A percentile compares a stretch with the other conserved stretches of the same genome.
Conservation (phyloP, 92 coral and sea anemone species). For the Montipora capitata region DNA sequence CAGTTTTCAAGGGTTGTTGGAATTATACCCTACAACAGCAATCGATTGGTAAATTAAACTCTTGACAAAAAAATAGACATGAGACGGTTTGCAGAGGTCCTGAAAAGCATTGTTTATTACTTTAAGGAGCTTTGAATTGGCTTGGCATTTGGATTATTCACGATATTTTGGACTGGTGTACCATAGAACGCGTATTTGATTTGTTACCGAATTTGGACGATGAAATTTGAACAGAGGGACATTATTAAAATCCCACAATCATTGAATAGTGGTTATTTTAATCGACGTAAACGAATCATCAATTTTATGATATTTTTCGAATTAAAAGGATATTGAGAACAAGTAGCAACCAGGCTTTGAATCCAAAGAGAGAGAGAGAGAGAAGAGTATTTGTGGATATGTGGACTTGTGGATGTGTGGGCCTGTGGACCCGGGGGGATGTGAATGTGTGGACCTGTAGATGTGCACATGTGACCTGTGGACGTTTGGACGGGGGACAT, state of each 20-base stretch:
- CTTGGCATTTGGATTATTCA: not conserved
- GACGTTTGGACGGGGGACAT: no score
- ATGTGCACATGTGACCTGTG: no score
- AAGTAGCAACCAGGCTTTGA: not conserved
- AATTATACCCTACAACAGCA: not conserved
- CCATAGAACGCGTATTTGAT: not conserved
- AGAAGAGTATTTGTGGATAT: not conserved
- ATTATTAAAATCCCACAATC: not conserved
- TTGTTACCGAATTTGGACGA: not conserved
- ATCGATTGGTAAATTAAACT: not conserved
- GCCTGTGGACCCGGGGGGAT: no score
- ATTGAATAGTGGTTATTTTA: not conserved
- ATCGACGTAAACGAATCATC: not conserved
- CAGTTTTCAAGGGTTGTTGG: not conserved
- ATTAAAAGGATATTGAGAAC: not conserved
- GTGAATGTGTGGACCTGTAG: no score
- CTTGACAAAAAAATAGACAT: not conserved
- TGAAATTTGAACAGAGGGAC: not conserved
- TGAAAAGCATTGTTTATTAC: not conserved
- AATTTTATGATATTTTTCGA: not conserved
- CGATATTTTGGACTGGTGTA: not conserved
- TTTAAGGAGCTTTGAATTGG: not conserved
- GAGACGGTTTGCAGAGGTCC: not conserved
- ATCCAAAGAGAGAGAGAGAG: not conserved
- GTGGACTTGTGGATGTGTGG: no score